Evolutionary conservation across 2,888 invertebrate species (phyloP).

Genomic region (Hylaea fasciaria): DNA sequence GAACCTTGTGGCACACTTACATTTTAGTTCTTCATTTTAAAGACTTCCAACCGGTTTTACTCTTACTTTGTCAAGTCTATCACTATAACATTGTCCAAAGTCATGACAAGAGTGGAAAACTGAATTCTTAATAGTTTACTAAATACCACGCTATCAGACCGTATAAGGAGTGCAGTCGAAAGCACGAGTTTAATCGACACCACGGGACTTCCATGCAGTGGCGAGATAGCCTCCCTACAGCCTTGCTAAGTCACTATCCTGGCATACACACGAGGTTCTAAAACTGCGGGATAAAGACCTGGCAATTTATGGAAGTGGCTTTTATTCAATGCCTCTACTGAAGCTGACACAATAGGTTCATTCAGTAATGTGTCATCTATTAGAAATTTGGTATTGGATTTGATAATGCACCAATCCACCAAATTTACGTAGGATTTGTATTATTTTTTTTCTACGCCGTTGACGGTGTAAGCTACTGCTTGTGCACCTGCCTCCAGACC

Average conservation of each 20-base stretch:
- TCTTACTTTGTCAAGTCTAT: neutral
- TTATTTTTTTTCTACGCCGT: too few relatives aligned
- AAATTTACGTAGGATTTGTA: too few relatives aligned
- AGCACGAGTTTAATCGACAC: slow-evolving; percentile 63
- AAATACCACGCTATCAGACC: slow-evolving; percentile 57
- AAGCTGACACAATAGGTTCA: too few relatives aligned
- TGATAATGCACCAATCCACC: too few relatives aligned
- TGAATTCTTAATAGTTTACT: slow-evolving; percentile 23
- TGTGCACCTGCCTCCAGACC: too few relatives aligned
- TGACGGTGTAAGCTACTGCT: too few relatives aligned
- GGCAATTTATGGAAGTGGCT: slow-evolving; percentile 28
- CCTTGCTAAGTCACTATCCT: slow-evolving; percentile 9
- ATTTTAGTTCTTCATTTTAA: neutral
- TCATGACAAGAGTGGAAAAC: too few relatives aligned
- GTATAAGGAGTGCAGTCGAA: slow-evolving; percentile 49
- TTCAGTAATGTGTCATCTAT: too few relatives aligned
- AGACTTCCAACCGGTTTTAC: too few relatives aligned
- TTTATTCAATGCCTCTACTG: neutral
- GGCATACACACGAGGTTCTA: slow-evolving; percentile 21
- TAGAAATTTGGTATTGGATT: too few relatives aligned
- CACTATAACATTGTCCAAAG: neutral
- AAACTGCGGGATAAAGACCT: slow-evolving; percentile 25
- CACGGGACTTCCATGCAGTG: slow-evolving; percentile 54
- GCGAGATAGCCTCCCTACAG: slow-evolving; percentile 35
- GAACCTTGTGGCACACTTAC: neutral